phyloP scores from a whole-genome alignment of 2,113 vertebrate species.

The Glareola pratincola region DNA sequence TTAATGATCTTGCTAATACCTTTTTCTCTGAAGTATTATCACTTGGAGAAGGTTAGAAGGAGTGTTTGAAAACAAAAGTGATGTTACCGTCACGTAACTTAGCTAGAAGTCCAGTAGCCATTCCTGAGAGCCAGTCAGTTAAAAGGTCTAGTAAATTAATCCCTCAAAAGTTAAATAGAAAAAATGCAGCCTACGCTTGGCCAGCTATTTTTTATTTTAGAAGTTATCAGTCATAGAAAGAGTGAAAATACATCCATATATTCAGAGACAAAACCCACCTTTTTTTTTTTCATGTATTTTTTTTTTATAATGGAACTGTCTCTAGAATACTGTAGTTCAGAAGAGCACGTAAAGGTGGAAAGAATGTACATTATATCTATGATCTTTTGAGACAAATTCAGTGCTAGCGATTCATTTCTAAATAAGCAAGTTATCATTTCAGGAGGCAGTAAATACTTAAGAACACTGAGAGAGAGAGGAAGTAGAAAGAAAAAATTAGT shows the following conservation, averaged over 20 bases:
- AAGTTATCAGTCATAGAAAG: neutral
- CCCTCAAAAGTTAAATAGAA: neutral
- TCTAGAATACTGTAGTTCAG: neutral
- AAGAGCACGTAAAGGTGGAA: neutral
- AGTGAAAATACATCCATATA: neutral
- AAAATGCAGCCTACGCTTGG: neutral
- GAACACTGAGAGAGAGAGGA: neutral
- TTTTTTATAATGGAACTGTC: neutral
- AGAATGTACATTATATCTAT: neutral
- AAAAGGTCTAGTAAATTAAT: neutral
- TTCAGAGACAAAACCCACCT: neutral
- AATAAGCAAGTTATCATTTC: constrained; percentile 17
- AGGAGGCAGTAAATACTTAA: constrained; percentile 1
- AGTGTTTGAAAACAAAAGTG: neutral
- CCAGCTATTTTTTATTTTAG: neutral
- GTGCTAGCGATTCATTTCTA: constrained; percentile 28
- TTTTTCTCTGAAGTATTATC: neutral
- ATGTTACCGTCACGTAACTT: neutral
- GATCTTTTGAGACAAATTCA: constrained; percentile 41
- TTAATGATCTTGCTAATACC: neutral
- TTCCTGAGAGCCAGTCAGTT: neutral
- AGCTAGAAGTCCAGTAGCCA: neutral
- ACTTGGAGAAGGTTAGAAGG: neutral
- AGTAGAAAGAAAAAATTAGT: neutral
- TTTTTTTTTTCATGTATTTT: neutral